Conservation (phyloP, 2,797 vertebrate species). For the Myotis vivesi region DNA sequence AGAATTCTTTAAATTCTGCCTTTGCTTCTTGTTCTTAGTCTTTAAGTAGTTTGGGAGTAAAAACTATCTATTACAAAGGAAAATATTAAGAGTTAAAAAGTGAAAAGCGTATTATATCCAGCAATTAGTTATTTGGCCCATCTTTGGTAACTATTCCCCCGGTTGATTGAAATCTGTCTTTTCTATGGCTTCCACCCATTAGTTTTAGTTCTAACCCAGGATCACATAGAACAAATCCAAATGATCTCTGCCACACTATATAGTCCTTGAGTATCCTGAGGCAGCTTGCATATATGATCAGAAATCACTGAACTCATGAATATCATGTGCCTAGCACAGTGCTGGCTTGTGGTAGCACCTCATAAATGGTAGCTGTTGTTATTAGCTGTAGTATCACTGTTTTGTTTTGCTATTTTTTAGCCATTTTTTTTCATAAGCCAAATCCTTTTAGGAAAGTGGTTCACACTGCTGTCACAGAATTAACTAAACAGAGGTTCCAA, state of each 20-base stretch:
- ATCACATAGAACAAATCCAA: neutral
- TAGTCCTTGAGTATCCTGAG: neutral
- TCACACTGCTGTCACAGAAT: neutral
- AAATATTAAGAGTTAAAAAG: neutral
- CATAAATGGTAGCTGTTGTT: neutral
- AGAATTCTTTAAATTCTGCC: neutral
- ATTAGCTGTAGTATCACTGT: neutral
- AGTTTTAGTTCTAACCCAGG: neutral
- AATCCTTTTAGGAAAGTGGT: neutral
- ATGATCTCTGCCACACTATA: neutral
- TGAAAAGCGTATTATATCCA: neutral
- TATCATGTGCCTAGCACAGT: neutral
- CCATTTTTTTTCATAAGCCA: neutral
- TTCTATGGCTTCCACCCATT: neutral
- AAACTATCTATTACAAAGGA: neutral
- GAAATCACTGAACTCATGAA: neutral
- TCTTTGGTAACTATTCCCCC: neutral
- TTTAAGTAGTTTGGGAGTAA: neutral
- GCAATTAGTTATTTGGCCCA: neutral
- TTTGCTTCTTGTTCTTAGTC: neutral
- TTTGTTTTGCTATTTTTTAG: neutral
- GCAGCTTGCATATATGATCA: neutral
- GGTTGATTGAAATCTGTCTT: neutral
- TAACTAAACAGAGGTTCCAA: neutral
- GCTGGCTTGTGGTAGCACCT: neutral